Percentiles rank a stretch among this genome's conserved stretches.
These are phyloP conservation scores for Leucophora obtusa DNA, from an alignment of 2,888 invertebrate species.

Conservation along the genomic window DNA sequence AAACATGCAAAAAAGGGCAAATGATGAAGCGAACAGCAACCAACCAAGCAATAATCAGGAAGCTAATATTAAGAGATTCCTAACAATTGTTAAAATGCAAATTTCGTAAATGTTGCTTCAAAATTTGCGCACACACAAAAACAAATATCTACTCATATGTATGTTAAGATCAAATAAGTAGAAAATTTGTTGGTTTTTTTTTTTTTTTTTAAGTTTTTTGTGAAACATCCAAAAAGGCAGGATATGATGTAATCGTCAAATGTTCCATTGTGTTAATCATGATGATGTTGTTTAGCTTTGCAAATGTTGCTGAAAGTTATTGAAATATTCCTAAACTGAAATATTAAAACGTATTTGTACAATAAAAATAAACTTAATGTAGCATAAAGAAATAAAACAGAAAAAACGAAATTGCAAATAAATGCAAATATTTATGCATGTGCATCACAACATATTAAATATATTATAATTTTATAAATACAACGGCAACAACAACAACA, in stretches of 20 bases:
- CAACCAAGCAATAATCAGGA: constrained; percentile 53
- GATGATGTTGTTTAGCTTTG: neutral
- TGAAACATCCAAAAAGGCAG: constrained; percentile 36
- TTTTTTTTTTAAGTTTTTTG: neutral
- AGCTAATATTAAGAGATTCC: constrained; percentile 39
- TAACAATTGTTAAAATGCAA: constrained; percentile 56
- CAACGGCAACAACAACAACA: neutral
- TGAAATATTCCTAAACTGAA: constrained; percentile 3
- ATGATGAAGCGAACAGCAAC: constrained; percentile 18
- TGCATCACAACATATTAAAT: constrained; percentile 20
- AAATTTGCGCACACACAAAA: neutral
- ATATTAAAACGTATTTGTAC: neutral
- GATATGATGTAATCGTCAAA: constrained; percentile 50
- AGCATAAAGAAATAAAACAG: constrained; percentile 15
- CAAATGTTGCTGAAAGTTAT: neutral
- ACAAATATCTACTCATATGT: neutral
- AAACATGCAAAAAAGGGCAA: constrained; percentile 59
- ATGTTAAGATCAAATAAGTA: neutral
- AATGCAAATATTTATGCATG: constrained; percentile 41
- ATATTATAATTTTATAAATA: neutral
- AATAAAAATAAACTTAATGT: constrained; percentile 36
- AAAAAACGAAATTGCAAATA: constrained; percentile 22
- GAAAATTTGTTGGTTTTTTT: neutral
- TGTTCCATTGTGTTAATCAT: constrained; percentile 34
- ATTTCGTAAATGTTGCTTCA: constrained; percentile 32